Conservation (phyloP, 2,888 invertebrate genomes). For the Globia sparganii region DNA sequence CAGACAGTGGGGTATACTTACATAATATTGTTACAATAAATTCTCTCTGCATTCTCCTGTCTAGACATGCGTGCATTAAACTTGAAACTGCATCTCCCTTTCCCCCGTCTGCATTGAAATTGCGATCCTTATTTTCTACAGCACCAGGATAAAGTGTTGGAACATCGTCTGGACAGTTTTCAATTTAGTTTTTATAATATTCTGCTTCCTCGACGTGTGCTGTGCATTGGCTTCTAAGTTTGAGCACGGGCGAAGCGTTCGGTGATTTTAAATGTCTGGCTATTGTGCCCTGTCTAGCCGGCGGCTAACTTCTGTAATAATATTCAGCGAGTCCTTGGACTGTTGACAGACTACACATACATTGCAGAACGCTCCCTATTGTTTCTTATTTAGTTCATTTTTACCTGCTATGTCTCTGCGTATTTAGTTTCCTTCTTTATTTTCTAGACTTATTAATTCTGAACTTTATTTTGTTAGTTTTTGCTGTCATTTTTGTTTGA, state of each 20-base stretch:
- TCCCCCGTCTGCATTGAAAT: conserved; percentile 62
- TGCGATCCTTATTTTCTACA: conserved; percentile 57
- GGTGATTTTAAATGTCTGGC: conserved; percentile 64
- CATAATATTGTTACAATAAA: conserved; percentile 65
- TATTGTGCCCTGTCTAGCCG: conserved; percentile 67
- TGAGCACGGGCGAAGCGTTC: conserved; percentile 43
- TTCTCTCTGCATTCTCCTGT: conserved; percentile 63
- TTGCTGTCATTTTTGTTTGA: conserved; percentile 20
- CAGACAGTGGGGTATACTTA: conserved; percentile 44
- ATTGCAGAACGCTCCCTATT: conserved; percentile 54
- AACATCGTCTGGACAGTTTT: conserved; percentile 69
- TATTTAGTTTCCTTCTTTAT: conserved; percentile 42
- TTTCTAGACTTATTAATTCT: conserved; percentile 32
- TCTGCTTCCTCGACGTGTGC: conserved; percentile 54
- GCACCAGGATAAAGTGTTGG: conserved; percentile 50
- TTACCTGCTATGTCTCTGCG: conserved; percentile 45
- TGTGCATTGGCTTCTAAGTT: conserved; percentile 59
- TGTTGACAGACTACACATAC: conserved; percentile 56
- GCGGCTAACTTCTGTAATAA: conserved; percentile 66
- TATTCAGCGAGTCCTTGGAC: conserved; percentile 59
- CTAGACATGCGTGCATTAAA: conserved; percentile 79
- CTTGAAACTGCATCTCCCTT: conserved; percentile 61
- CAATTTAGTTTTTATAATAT: conserved; percentile 63
- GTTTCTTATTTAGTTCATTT: conserved; percentile 59
- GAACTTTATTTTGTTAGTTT: conserved; percentile 27